Evolutionary conservation across 2,113 vertebrate genomes (phyloP), one percentile per base, ranked within the genome.

Genomic region (Nicator chloris): DNA sequence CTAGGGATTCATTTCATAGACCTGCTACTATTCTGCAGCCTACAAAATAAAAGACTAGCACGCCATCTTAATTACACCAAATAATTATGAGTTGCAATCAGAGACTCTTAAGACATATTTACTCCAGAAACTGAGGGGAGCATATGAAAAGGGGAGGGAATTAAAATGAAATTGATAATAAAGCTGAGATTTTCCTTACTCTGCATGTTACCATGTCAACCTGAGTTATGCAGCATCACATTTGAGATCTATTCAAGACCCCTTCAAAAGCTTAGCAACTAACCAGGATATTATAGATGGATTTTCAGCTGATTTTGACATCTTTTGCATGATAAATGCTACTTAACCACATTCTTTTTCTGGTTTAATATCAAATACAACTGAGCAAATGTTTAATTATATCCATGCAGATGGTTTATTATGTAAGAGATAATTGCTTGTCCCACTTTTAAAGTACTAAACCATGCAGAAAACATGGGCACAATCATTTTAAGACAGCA

Each of bases 381-480:
- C 72, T 53, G n/a, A 95, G 82, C 68, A 86, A 97, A 95, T 81
- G 83, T 96, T 94, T 97, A 96, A 97, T 96, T 96, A 96, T 93
- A 95, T 95, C 94, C 87, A 95, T 78, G 84, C 96, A 97, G 97
- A 97, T 97, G 96, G 96, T 86, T 95, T 97, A 96, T 97, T 97
- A 97, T 91, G 86, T 97, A 97, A 96, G 92, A 94, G 80, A 88
- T 92, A 94, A 97, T 97, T 97, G 93, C 89, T 95, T 90, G 92
- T 83, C 92, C 94, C 92, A 92, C 54, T 96, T 96, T 85, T 60
- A 60, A 95, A 93, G 86, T 77, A 95, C 70, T 82, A 86, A 93
- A 95, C 70, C 89, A 87, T 84, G 91, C 91, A 94, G 92, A 94
- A 97, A 94, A 87, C 93, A 95, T 21, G 75, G 44, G 24, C 61